Base-by-base conservation (phyloP, 2,113 vertebrate species). In the Sylvilagus bachmani region DNA sequence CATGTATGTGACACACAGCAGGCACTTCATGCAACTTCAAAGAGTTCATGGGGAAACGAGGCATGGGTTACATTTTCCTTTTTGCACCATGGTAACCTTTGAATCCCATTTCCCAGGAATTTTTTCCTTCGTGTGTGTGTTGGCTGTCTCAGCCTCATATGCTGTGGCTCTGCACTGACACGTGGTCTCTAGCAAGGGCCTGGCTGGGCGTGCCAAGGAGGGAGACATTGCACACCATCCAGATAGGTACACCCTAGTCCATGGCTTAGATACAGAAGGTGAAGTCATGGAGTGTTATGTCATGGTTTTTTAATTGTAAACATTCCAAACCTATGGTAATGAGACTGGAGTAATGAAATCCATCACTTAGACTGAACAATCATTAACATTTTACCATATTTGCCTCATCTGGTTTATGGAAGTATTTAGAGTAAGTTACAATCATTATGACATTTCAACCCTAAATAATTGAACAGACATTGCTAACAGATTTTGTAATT, bases 371-470 rank as follows among this genome's bases (percentile, higher is more conserved):
- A 66, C 31, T 83, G 83, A 73, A 36, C 3, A 29, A 33, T 71
- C 61, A 80, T 90, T 88, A 93, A 55, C 86, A 81, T 91, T 84
- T 86, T 89, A 61, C 51, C 49, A 14, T 88, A 36, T 88, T 92
- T 96, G 91, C 38, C 81, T 93, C 81, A 82, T 93, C 88, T 97
- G 78, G 81, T 96, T 88, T 96, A 82, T n/a, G 69, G 73, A 92
- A 92, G 38, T 36, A 78, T 90, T 95, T 91, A 92, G 85, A 94
- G 66, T 85, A 93, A 96, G 82, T 95, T 61, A 80, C 19, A 80
- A 83, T 81, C 96, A 93, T 84, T 5, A 8, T 36, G 64, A 92
- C 66, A 77, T 90, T 92, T 94, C 77, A 77, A 77, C 81, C 51
- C 53, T 92, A 81, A 95, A 58, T 90, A 95, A 96, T 93, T 90